Conservation (phyloP, 2,797 vertebrate species). For the Oreonectes daqikongensis region DNA sequence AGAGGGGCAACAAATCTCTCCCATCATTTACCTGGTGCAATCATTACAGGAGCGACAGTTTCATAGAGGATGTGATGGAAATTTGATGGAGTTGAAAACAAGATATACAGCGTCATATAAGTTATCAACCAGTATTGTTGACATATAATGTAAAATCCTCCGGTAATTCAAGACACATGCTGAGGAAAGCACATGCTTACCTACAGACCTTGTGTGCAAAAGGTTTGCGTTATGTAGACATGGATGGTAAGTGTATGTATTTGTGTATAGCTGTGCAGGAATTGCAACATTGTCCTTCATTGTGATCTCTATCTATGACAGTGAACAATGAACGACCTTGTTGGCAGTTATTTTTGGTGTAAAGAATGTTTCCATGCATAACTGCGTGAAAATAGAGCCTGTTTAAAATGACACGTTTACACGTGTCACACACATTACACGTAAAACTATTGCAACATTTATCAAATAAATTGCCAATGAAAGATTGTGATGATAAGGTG, state of each 20-base stretch:
- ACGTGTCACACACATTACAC: background rate
- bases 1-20: constrained; percentile 67
- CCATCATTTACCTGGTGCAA: constrained; percentile 61
- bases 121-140: constrained; percentile 19
- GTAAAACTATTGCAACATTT: background rate
- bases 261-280: background rate
- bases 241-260: no score
- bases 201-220: constrained; percentile 32
- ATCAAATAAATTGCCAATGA: background rate
- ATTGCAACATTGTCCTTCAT: background rate
- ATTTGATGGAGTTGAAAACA: constrained; percentile 13
- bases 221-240: no score
- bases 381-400: background rate
- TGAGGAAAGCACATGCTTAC: background rate
- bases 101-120: constrained; percentile 40
- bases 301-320: background rate
- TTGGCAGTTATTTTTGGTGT: background rate
- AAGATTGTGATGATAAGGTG: background rate
- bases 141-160: constrained; percentile 41
- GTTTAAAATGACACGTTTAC: background rate
- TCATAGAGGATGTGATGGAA: constrained; percentile 30
- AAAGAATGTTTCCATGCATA: background rate
- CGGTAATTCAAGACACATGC: constrained; percentile 9
- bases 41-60: constrained; percentile 63
- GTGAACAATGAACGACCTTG: background rate